Conservation (phyloP, 2,888 invertebrate species). For the Ferrisia virgata region DNA sequence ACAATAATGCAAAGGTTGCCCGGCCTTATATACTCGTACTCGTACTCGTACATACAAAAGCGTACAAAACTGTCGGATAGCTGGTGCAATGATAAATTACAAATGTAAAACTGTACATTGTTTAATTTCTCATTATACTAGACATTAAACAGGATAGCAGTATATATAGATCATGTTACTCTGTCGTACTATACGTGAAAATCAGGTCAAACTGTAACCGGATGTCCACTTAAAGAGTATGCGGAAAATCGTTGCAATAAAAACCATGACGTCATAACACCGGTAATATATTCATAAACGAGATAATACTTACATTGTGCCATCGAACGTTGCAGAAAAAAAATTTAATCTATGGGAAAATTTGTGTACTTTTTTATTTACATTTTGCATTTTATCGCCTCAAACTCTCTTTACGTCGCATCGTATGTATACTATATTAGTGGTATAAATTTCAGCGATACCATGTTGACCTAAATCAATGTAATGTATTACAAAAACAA, state of each 20-base stretch:
- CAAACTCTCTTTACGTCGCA: background rate
- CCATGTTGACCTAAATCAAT: background rate
- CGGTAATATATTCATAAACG: conserved; percentile 22
- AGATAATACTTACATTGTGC: background rate
- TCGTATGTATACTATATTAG: too few relatives aligned
- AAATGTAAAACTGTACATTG: background rate
- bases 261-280: conserved; percentile 1
- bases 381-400: conserved; percentile 5
- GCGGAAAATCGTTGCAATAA: background rate
- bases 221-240: conserved; percentile 23
- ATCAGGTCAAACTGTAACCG: conserved; percentile 20
- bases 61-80: background rate
- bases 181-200: background rate
- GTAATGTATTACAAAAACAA: background rate
- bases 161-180: background rate
- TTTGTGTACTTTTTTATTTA: conserved; percentile 8
- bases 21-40: too few relatives aligned
- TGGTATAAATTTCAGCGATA: background rate
- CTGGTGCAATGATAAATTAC: background rate
- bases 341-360: conserved; percentile 17
- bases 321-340: background rate
- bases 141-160: background rate
- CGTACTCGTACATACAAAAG: background rate
- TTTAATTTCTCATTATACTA: conserved; percentile 13
- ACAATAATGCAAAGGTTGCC: background rate